Conservation (phyloP, 1,140 invertebrate species). For the Drusus annulatus region DNA sequence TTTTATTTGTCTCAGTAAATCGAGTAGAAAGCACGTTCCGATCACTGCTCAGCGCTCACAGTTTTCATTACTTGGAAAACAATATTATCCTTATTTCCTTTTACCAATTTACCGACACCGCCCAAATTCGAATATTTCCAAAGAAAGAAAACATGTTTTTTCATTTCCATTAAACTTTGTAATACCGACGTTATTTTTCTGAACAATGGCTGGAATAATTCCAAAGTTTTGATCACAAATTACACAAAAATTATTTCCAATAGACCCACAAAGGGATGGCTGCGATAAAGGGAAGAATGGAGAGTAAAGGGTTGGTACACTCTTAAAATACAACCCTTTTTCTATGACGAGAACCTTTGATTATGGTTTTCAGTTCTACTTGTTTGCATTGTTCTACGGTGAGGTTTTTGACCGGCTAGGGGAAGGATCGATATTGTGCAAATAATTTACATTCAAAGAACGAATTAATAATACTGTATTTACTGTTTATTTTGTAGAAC, state of each 20-base stretch:
- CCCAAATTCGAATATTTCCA: too few relatives aligned
- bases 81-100: too few relatives aligned
- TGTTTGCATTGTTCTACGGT: slow-evolving; percentile 6
- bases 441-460: slow-evolving; percentile 9
- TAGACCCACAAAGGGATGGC: not conserved
- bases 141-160: too few relatives aligned
- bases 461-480: too few relatives aligned
- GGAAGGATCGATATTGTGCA: not conserved
- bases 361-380: slow-evolving; percentile 5
- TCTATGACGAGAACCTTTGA: slow-evolving; percentile 13
- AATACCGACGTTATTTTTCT: not conserved
- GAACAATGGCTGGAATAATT: slow-evolving; percentile 5
- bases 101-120: too few relatives aligned
- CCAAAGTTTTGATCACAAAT: slow-evolving; percentile 16
- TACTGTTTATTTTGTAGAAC: too few relatives aligned
- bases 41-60: too few relatives aligned
- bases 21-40: too few relatives aligned
- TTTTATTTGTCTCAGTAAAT: too few relatives aligned
- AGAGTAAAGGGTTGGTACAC: slow-evolving; percentile 12
- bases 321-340: slow-evolving; percentile 17
- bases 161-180: too few relatives aligned
- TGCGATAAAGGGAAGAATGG: slow-evolving; percentile 16
- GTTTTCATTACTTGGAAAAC: too few relatives aligned
- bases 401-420: not conserved
- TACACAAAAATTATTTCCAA: slow-evolving; percentile 15